A percentile compares a stretch with the other conserved stretches of the same genome.
phyloP scores from a whole-genome alignment of 30 jellyfish, hydroid and myxozoan genomes.

The Hydractinia symbiolongicarpus region DNA sequence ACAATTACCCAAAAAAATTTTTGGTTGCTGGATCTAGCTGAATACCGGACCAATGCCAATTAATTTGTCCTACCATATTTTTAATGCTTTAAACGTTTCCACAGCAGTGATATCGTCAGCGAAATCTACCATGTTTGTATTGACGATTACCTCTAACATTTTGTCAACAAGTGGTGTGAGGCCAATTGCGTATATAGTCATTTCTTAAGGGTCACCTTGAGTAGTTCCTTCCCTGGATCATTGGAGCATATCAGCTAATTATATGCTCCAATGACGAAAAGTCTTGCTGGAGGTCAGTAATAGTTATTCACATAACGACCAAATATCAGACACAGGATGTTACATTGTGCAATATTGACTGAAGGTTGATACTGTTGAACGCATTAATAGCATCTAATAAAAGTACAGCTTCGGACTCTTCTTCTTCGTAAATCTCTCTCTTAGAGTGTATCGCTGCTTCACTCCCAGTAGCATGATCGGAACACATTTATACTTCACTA shows the following conservation, averaged over 20 bases:
- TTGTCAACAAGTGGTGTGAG: background rate
- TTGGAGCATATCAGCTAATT: too few relatives aligned
- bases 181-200: background rate
- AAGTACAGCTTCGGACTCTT: too few relatives aligned
- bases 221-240: background rate
- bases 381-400: too few relatives aligned
- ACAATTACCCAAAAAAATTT: background rate
- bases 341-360: too few relatives aligned
- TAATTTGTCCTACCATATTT: background rate
- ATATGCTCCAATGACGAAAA: background rate
- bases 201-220: background rate
- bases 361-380: too few relatives aligned
- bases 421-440: too few relatives aligned
- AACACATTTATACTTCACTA: too few relatives aligned
- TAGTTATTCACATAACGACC: background rate
- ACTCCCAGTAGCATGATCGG: too few relatives aligned
- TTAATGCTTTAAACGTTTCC: background rate
- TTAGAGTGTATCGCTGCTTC: too few relatives aligned
- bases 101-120: too few relatives aligned
- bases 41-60: background rate
- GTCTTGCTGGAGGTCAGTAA: background rate
- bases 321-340: background rate
- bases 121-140: background rate
- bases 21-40: background rate
- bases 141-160: background rate